A percentile compares a stretch with the other conserved stretches of the same genome.
phyloP scores from a whole-genome alignment of 2,888 invertebrate species.

The Biston stratarius region DNA sequence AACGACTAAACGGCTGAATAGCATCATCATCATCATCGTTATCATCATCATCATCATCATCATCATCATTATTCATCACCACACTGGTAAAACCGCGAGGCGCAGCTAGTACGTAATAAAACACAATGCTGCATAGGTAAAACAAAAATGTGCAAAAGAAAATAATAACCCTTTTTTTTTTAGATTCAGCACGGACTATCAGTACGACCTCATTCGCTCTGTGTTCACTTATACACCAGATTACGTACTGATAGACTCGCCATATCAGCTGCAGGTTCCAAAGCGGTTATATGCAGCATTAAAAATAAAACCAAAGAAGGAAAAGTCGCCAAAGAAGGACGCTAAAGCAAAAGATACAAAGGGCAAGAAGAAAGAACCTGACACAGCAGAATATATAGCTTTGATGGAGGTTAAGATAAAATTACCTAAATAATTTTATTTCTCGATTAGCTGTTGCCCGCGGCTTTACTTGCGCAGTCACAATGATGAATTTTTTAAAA shows the following conservation, averaged over 20 bases:
- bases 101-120: too few species aligned
- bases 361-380: conserved; percentile 64
- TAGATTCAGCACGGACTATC: conserved; percentile 79
- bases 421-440: not conserved
- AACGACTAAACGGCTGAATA: too few species aligned
- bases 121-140: too few species aligned
- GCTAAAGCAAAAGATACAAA: conserved; percentile 48
- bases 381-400: conserved; percentile 66
- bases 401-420: conserved; percentile 63
- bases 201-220: conserved; percentile 73
- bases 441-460: too few species aligned
- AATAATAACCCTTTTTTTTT: not conserved
- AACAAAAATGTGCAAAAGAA: too few species aligned
- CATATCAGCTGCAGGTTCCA: conserved; percentile 68
- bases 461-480: too few species aligned
- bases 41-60: too few species aligned
- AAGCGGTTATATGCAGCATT: conserved; percentile 61
- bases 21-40: too few species aligned
- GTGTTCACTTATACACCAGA: conserved; percentile 74
- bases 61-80: too few species aligned
- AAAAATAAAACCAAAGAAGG: conserved; percentile 63
- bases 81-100: too few species aligned
- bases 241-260: conserved; percentile 65
- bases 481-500: too few species aligned
- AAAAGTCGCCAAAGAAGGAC: conserved; percentile 63